Evolutionary conservation across 2,113 vertebrate species (phyloP).

Genomic region (Anoplopoma fimbria): DNA sequence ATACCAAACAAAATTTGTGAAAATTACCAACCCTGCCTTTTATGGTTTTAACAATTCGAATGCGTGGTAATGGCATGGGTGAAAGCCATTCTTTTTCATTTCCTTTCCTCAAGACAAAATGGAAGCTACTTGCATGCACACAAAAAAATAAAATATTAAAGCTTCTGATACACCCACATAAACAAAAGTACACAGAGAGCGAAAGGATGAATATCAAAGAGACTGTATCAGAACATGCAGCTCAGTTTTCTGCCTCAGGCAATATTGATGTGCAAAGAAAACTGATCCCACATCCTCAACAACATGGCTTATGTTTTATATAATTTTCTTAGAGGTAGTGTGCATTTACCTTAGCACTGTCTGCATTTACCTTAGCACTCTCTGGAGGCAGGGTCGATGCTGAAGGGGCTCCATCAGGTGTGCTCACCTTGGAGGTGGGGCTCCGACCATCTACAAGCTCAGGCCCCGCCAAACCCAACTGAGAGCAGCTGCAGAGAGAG

Average conservation of each 20-base stretch:
- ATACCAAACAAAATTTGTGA: no score
- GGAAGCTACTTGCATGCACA: constrained; percentile 6
- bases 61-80: neutral
- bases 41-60: neutral
- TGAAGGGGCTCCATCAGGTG: constrained; percentile 78
- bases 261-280: constrained; percentile 18
- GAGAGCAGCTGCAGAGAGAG: constrained; percentile 88
- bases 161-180: constrained; percentile 59
- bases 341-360: constrained; percentile 70
- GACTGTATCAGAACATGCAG: constrained; percentile 31
- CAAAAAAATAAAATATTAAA: constrained; percentile 30
- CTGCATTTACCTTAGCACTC: constrained; percentile 69
- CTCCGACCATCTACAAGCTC: constrained; percentile 78
- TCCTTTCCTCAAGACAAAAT: constrained; percentile 4
- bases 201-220: constrained; percentile 30
- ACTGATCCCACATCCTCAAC: constrained; percentile 1
- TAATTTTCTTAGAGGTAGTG: neutral
- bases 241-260: constrained; percentile 49
- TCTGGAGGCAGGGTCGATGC: constrained; percentile 65
- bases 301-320: neutral
- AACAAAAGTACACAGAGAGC: constrained; percentile 21
- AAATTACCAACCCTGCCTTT: no score
- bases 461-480: constrained; percentile 78
- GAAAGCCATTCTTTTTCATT: neutral
- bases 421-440: constrained; percentile 41